Evolutionary conservation across 2,113 vertebrate species (phyloP).

Genomic region (Fregata magnificens): DNA sequence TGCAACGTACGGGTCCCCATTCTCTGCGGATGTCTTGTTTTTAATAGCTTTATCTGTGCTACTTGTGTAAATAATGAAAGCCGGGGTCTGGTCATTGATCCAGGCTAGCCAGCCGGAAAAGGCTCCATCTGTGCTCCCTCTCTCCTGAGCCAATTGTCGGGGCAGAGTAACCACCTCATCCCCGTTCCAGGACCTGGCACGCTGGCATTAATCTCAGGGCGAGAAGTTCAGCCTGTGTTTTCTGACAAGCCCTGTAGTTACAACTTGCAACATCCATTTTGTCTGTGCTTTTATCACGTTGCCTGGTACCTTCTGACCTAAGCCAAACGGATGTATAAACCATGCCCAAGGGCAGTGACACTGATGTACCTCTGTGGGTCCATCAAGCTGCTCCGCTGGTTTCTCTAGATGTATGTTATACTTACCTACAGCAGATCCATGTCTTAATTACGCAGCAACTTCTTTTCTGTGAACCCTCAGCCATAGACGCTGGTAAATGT

Average conservation of each 20-base stretch:
- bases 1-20: neutral
- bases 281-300: neutral
- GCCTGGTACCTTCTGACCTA: neutral
- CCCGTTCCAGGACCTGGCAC: neutral
- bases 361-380: neutral
- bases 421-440: neutral
- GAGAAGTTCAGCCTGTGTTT: neutral
- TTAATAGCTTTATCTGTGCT: neutral
- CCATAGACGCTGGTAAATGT: rapidly evolving
- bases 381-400: neutral
- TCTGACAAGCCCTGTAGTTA: neutral
- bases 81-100: neutral
- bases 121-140: neutral
- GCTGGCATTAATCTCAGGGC: neutral
- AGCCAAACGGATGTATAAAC: neutral
- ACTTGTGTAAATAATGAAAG: neutral
- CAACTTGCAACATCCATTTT: neutral
- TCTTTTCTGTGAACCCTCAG: neutral
- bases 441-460: neutral
- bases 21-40: neutral
- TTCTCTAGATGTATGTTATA: neutral
- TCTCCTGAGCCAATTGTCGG: neutral
- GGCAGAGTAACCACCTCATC: neutral
- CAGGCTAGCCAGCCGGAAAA: neutral
- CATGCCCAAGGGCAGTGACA: neutral